phyloP scores from a whole-genome alignment of 2,113 vertebrate species.

The Pachypanchax playfairii region DNA sequence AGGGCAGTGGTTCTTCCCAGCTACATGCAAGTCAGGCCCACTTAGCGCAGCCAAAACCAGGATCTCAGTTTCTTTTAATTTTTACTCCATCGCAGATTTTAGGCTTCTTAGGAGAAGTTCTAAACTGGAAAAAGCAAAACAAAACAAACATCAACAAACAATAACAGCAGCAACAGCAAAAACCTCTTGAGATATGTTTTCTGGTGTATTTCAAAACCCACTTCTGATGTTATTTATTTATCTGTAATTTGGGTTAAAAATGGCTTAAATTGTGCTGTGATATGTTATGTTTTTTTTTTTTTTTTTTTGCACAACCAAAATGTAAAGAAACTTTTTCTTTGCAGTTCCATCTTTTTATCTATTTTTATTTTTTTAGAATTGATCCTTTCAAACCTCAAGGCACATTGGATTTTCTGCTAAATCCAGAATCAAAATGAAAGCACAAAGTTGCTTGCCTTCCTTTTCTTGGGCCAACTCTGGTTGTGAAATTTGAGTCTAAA shows the following conservation, averaged over 20 bases:
- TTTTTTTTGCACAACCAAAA: slow-evolving; percentile 49
- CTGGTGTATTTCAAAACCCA: slow-evolving; percentile 71
- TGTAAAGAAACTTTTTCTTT: slow-evolving; percentile 26
- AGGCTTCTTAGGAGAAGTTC: slow-evolving; percentile 52
- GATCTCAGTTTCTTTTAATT: slow-evolving; percentile 60
- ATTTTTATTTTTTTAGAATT: slow-evolving; percentile 40
- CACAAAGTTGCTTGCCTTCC: slow-evolving; percentile 53
- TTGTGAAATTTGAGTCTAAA: slow-evolving; percentile 11
- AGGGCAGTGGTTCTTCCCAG: slow-evolving; percentile 56
- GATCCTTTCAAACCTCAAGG: slow-evolving; percentile 66
- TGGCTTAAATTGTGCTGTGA: slow-evolving; percentile 73
- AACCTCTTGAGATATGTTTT: slow-evolving; percentile 75
- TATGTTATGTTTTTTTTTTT: slow-evolving; percentile 62
- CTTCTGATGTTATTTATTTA: slow-evolving; percentile 80
- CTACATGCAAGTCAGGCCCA: slow-evolving; percentile 68
- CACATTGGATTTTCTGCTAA: slow-evolving; percentile 50
- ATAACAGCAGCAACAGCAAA: too few relatives aligned
- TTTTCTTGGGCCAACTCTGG: slow-evolving; percentile 51
- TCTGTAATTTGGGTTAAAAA: slow-evolving; percentile 75
- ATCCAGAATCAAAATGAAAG: slow-evolving; percentile 63
- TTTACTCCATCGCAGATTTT: slow-evolving; percentile 56
- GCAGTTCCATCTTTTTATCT: slow-evolving; percentile 46
- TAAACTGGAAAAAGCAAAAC: slow-evolving; percentile 32
- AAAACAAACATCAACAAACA: too few relatives aligned
- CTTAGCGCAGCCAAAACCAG: slow-evolving; percentile 67